Percentiles rank a stretch among this genome's conserved stretches.
Conservation (phyloP, 2,797 vertebrate species). For the Propithecus deckenii region DNA sequence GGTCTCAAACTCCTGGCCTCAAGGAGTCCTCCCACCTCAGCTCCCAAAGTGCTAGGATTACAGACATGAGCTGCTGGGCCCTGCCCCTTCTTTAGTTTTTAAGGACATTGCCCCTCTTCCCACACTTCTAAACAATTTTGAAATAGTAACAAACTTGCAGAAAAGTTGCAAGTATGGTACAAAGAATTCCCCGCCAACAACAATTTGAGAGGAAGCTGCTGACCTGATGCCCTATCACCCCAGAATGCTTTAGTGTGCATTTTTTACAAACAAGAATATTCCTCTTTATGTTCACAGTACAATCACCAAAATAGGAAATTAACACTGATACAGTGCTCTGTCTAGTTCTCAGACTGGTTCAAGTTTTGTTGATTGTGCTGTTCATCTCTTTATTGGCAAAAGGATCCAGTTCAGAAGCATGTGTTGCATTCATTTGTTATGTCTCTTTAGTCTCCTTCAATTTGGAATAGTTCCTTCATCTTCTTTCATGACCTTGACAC, state of each 20-base stretch:
- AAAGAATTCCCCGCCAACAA: not conserved
- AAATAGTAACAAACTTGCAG: constrained; percentile 51
- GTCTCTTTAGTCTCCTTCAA: not conserved
- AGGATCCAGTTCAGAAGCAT: not conserved
- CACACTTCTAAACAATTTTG: not conserved
- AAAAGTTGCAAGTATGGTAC: constrained; percentile 30
- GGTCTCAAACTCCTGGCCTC: not conserved
- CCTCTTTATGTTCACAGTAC: not conserved
- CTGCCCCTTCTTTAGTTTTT: not conserved
- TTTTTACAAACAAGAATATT: constrained; percentile 44
- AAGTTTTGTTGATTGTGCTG: not conserved
- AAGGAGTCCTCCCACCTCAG: not conserved
- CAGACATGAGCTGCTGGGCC: not conserved
- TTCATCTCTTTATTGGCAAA: constrained; percentile 8
- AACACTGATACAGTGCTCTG: not conserved
- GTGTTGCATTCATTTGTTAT: not conserved
- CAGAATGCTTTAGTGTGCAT: not conserved
- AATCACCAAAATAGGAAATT: constrained; percentile 29
- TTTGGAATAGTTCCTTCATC: not conserved
- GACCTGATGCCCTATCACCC: not conserved
- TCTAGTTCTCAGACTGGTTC: not conserved
- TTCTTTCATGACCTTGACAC: constrained; percentile 37
- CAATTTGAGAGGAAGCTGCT: constrained; percentile 44
- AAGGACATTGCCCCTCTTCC: not conserved
- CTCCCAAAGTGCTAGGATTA: not conserved